phyloP scores from a whole-genome alignment of 2,113 vertebrate genomes.

The Myiagra hebetior region DNA sequence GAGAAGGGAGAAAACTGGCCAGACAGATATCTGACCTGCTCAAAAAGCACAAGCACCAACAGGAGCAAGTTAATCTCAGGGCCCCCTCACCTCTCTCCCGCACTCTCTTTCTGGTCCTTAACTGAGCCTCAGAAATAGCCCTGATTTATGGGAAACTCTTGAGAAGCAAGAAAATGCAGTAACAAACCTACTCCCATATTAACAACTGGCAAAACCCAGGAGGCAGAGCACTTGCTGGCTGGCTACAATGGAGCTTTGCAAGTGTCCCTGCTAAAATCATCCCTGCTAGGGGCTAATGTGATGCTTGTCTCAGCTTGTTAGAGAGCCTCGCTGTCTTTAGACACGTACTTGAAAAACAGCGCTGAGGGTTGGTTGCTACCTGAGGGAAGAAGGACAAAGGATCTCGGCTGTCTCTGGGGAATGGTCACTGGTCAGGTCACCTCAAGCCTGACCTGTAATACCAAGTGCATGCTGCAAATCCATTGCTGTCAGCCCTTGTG shows the following conservation, averaged over 20 bases:
- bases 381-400: constrained; percentile 5
- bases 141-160: not conserved
- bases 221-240: not conserved
- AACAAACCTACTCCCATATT: not conserved
- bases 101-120: not conserved
- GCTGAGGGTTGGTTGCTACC: not conserved
- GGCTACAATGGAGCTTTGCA: not conserved
- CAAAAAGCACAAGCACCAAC: not conserved
- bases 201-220: not conserved
- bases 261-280: constrained; percentile 14
- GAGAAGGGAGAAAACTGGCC: not conserved
- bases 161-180: not conserved
- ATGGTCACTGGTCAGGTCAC: not conserved
- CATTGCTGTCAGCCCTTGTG: not conserved
- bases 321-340: constrained; percentile 33
- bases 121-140: not conserved
- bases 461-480: not conserved
- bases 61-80: not conserved
- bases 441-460: constrained; percentile 9
- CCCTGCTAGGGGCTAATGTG: constrained; percentile 14
- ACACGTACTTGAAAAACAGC: not conserved
- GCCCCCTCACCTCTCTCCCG: not conserved
- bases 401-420: not conserved
- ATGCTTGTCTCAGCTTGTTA: constrained; percentile 57
- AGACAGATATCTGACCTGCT: not conserved